Evolutionary conservation across 2,113 vertebrate genomes (phyloP), one percentile per base, ranked within the genome.

Genomic region (Cyprinodon variegatus): DNA sequence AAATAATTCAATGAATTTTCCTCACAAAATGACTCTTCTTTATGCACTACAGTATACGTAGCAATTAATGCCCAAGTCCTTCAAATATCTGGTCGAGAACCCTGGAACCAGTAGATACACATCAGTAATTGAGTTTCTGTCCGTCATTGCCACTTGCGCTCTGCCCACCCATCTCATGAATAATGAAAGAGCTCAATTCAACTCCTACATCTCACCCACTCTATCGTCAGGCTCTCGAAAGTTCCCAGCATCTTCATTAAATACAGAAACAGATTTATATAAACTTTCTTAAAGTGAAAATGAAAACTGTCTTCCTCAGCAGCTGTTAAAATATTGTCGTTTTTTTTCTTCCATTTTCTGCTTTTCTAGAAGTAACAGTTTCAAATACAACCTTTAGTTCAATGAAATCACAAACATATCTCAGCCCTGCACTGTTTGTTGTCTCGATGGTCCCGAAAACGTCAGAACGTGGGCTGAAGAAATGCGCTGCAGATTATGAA

Each of bases 391-490:
- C 61, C 4, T 67, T 38, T 10, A 22, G 66, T 17, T 61, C 65
- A 38, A n/a, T 70, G 77, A 78, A 75, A 82, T 78, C 68, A 83
- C 63, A 66, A 62, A 84, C 70, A 65, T 82, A 59, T 53, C 40
- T 74, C 76, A 62, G 85, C 74, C 66, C 45, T 78, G 72, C 37
- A 29, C 61, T 76, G 80, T 72, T 85, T 68, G 69, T 91, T 89
- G 88, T 90, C 79, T 61, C 83, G 63, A 53, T 91, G 88, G 72
- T 78, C 84, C 76, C 90, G 90, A 92, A 92, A 89, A 94, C 93
- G 89, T 94, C 92, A 93, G 91, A 87, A 83, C 85, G 94, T 94
- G 91, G 93, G 94, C 79, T 74, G 82, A 66, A 91, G 80, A 72
- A 79, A 86, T 72, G 36, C 37, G 64, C 36, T 72, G 53, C 63